Evolutionary conservation across 2,113 vertebrate species (phyloP).

Genomic region (Lamprotornis superbus): DNA sequence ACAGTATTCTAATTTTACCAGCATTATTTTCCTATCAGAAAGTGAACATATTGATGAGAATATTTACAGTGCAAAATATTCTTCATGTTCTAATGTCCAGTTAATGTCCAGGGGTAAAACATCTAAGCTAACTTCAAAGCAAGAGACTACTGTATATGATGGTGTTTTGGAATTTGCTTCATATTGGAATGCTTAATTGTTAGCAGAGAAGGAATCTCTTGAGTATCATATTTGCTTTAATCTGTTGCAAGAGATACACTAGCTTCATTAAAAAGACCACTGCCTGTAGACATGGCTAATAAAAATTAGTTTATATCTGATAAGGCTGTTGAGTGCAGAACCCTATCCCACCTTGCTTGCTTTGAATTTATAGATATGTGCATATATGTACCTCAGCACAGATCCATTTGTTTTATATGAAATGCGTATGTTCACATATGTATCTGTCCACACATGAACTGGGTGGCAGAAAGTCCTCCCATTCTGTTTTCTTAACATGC

Average conservation of each 20-base stretch:
- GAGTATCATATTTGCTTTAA: background rate
- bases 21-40: background rate
- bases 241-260: background rate
- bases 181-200: background rate
- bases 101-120: background rate
- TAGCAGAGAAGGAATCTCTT: background rate
- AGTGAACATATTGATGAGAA: background rate
- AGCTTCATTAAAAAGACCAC: background rate
- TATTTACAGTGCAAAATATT: slow-evolving; percentile 3
- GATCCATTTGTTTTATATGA: background rate
- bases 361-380: background rate
- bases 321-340: background rate
- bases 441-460: background rate
- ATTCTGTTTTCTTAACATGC: background rate
- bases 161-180: background rate
- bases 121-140: background rate
- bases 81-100: background rate
- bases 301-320: background rate
- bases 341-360: background rate
- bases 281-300: background rate
- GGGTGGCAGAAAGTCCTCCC: background rate
- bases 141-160: background rate
- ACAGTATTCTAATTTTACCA: background rate
- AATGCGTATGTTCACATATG: background rate
- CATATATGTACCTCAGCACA: background rate